Evolutionary conservation across 2,888 invertebrate genomes (phyloP).

Genomic region (Drosophila recens): DNA sequence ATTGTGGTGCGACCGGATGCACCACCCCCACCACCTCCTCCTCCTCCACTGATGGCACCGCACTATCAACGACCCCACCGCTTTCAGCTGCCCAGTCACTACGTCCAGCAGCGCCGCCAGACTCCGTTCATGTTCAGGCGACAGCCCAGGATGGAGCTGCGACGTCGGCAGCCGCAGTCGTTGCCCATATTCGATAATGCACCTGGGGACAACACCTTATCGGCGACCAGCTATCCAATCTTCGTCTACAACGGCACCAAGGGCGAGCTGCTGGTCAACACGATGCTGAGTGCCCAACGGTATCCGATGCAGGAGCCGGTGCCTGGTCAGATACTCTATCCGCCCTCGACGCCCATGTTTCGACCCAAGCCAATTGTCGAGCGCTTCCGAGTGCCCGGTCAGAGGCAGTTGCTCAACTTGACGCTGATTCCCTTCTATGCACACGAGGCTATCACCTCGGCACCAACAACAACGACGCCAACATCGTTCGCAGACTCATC

Average conservation of each 20-base stretch:
- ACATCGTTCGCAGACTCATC: background rate
- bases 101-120: slow-evolving; percentile 43
- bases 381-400: slow-evolving; percentile 64
- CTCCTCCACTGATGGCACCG: background rate
- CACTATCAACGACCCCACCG: slow-evolving; percentile 31
- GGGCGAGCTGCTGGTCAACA: slow-evolving; percentile 82
- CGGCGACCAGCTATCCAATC: slow-evolving; percentile 57
- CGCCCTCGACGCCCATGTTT: slow-evolving; percentile 81
- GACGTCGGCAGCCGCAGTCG: slow-evolving; percentile 45
- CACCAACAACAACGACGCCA: slow-evolving; percentile 12
- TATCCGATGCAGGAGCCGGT: slow-evolving; percentile 84
- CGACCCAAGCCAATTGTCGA: slow-evolving; percentile 79
- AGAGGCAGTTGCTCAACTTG: slow-evolving; percentile 63
- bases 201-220: slow-evolving; percentile 66
- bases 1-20: slow-evolving; percentile 50
- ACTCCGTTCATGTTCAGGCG: background rate
- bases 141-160: slow-evolving; percentile 18
- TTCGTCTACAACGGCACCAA: slow-evolving; percentile 80
- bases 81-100: slow-evolving; percentile 68
- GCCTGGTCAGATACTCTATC: slow-evolving; percentile 83
- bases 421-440: slow-evolving; percentile 84
- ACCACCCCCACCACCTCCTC: background rate
- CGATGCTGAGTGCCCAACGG: slow-evolving; percentile 77
- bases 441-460: slow-evolving; percentile 77
- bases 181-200: slow-evolving; percentile 74